Conservation (phyloP, 2,113 vertebrate genomes). For the Struthio camelus region DNA sequence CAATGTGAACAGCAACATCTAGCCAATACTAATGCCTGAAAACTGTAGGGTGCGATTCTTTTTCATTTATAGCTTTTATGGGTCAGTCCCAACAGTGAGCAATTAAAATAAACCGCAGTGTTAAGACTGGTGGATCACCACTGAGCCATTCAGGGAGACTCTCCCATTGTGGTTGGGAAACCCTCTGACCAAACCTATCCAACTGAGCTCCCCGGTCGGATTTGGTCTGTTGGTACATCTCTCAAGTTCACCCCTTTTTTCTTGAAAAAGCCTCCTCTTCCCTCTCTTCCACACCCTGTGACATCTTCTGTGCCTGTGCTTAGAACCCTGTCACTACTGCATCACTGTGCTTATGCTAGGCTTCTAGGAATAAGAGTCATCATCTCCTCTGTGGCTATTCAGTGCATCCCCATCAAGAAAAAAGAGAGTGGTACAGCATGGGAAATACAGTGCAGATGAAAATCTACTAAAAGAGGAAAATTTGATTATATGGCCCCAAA, state of each 20-base stretch:
- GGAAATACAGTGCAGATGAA: not conserved
- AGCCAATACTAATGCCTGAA: not conserved
- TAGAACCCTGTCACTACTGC: not conserved
- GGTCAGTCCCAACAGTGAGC: not conserved
- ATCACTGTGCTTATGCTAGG: not conserved
- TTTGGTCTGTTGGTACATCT: not conserved
- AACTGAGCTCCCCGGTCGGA: not conserved
- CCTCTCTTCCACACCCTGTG: not conserved
- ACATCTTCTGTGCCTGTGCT: not conserved
- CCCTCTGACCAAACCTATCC: not conserved
- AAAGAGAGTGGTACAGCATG: not conserved
- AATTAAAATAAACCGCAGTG: not conserved
- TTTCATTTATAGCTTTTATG: not conserved
- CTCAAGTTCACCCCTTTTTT: not conserved
- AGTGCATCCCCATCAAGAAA: not conserved
- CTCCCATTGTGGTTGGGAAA: not conserved
- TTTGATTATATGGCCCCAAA: not conserved
- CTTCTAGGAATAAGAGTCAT: not conserved
- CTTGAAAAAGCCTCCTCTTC: not conserved
- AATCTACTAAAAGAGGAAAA: not conserved
- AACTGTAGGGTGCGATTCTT: not conserved
- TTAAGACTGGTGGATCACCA: not conserved
- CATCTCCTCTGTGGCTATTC: not conserved
- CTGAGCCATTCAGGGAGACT: not conserved
- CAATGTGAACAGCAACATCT: not conserved